A percentile compares a stretch with the other conserved stretches of the same genome.
Evolutionary conservation across 2,888 invertebrate genomes (phyloP).

Genomic region (Chrysotoxum bicinctum): DNA sequence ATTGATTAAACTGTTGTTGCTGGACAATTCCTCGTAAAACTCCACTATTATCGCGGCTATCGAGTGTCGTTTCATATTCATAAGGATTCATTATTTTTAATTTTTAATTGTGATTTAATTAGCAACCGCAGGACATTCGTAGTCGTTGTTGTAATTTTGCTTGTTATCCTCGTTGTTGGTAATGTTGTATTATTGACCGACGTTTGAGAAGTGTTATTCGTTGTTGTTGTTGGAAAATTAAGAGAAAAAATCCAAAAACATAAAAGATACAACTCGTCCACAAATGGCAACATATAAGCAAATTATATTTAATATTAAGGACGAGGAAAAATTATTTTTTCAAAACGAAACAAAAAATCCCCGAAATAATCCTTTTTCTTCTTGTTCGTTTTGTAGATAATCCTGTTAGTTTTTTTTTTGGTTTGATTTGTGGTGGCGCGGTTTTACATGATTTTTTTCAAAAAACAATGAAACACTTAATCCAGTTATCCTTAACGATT

Average conservation of each 20-base stretch:
- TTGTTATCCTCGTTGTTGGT: slow-evolving; percentile 13
- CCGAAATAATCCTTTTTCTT: slow-evolving; percentile 40
- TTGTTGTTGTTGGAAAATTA: slow-evolving; percentile 68
- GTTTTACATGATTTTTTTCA: slow-evolving; percentile 3
- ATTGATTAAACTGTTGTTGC: slow-evolving; percentile 74
- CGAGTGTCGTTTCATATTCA: slow-evolving; percentile 82
- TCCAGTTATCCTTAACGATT: slow-evolving; percentile 51
- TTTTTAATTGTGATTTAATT: slow-evolving; percentile 76
- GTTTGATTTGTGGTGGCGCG: slow-evolving; percentile 7
- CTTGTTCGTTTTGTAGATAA: slow-evolving; percentile 28
- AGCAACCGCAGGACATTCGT: slow-evolving; percentile 79
- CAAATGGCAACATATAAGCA: slow-evolving; percentile 68
- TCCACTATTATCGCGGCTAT: slow-evolving; percentile 80
- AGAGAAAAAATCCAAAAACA: slow-evolving; percentile 70
- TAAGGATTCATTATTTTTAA: slow-evolving; percentile 80
- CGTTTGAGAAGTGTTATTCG: slow-evolving; percentile 7
- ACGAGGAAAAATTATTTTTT: slow-evolving; percentile 21
- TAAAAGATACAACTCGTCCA: slow-evolving; percentile 66
- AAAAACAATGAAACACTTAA: slow-evolving; percentile 15
- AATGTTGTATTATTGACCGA: background rate
- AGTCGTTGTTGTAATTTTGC: slow-evolving; percentile 75
- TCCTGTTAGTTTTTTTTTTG: slow-evolving; percentile 11
- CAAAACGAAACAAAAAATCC: slow-evolving; percentile 12
- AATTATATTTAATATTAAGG: slow-evolving; percentile 50
- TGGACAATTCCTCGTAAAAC: slow-evolving; percentile 77